Evolutionary conservation across 2,113 vertebrate genomes (phyloP).

Genomic region (Capreolus pygargus): DNA sequence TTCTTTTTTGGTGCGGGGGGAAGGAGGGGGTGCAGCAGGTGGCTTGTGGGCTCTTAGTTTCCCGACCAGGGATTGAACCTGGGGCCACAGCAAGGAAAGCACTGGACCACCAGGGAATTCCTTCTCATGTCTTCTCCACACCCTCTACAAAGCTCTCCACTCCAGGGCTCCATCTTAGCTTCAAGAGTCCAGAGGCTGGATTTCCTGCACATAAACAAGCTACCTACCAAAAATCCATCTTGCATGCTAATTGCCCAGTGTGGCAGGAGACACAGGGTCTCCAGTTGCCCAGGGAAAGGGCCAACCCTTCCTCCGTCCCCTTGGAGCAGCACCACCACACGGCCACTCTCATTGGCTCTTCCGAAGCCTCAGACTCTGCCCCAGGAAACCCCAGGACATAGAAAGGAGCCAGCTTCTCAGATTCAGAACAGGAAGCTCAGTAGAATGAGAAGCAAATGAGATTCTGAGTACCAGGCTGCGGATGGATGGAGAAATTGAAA

Average conservation of each 20-base stretch:
- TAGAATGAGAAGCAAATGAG: neutral
- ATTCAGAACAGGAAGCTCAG: neutral
- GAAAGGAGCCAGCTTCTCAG: neutral
- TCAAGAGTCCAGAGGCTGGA: neutral
- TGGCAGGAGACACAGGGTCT: neutral
- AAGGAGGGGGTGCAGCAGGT: neutral
- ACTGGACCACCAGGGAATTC: neutral
- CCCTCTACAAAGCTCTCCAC: neutral
- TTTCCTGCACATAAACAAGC: neutral
- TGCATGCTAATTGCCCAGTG: neutral
- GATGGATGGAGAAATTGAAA: neutral
- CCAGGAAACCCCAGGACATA: neutral
- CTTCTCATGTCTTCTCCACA: neutral
- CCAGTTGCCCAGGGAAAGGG: neutral
- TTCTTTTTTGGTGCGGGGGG: neutral
- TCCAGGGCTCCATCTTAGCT: neutral
- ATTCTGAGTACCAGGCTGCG: neutral
- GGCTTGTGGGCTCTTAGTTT: neutral
- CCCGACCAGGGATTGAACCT: neutral
- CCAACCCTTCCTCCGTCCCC: accelerated
- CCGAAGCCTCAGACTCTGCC: neutral
- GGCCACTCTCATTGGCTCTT: neutral
- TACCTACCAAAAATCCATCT: neutral
- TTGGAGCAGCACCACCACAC: neutral
- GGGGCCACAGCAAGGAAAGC: neutral